A percentile compares a stretch with the other conserved stretches of the same genome.
Conservation (phyloP, 2,888 invertebrate genomes). For the Lapara coniferarum region DNA sequence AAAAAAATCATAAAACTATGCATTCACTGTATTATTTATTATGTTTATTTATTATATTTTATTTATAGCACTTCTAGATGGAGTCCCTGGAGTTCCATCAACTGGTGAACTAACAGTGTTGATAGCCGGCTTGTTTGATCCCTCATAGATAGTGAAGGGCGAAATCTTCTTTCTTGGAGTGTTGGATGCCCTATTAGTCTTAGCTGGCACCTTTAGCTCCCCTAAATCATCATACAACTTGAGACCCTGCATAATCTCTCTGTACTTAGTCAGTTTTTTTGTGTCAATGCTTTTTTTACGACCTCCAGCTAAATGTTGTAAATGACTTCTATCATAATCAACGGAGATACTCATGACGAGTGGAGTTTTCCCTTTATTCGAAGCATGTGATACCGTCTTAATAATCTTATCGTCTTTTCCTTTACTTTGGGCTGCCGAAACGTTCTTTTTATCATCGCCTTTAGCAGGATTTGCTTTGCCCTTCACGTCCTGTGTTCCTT, state of each 20-base stretch:
- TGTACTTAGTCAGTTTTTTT: slow-evolving; percentile 60
- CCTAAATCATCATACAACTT: slow-evolving; percentile 61
- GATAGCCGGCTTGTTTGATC: slow-evolving; percentile 28
- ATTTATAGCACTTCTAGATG: slow-evolving; percentile 29
- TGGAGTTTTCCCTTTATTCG: slow-evolving; percentile 48
- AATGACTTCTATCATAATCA: slow-evolving; percentile 46
- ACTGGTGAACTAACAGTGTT: slow-evolving; percentile 34
- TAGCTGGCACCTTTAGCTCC: slow-evolving; percentile 53
- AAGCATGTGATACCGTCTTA: slow-evolving; percentile 42
- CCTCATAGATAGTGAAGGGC: slow-evolving; percentile 40
- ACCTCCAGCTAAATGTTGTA: slow-evolving; percentile 31
- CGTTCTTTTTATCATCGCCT: slow-evolving; percentile 36
- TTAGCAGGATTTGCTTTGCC: slow-evolving; percentile 34
- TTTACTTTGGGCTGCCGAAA: slow-evolving; percentile 32
- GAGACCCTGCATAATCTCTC: slow-evolving; percentile 66
- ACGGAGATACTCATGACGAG: slow-evolving; percentile 60
- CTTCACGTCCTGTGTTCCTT: slow-evolving; percentile 40
- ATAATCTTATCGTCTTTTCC: slow-evolving; percentile 44
- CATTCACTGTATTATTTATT: too few species aligned
- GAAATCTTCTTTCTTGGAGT: slow-evolving; percentile 55
- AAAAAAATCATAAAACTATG: too few species aligned
- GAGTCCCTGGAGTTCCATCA: slow-evolving; percentile 31
- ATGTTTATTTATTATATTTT: too few species aligned
- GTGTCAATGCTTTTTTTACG: slow-evolving; percentile 45
- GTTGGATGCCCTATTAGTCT: slow-evolving; percentile 69